phyloP scores from a whole-genome alignment of 2,113 vertebrate genomes.

The Austrofundulus limnaeus region DNA sequence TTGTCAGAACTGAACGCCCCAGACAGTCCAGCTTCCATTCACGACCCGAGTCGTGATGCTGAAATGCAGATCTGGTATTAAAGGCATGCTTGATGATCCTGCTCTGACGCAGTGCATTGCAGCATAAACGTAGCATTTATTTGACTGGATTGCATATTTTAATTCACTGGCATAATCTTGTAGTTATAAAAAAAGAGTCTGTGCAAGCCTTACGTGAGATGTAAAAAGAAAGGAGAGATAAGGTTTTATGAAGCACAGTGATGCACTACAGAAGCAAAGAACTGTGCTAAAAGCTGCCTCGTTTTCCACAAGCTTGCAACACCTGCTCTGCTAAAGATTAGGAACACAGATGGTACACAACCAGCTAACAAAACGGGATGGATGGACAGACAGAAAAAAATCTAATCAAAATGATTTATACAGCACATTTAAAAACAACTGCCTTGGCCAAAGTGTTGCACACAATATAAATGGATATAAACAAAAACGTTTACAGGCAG shows the following conservation, averaged over 20 bases:
- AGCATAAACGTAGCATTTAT: background rate
- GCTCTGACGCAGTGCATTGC: background rate
- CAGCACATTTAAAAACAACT: too few species aligned
- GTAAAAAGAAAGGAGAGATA: background rate
- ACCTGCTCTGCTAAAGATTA: constrained; percentile 21
- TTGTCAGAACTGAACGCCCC: background rate
- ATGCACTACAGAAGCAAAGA: background rate
- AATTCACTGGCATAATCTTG: background rate
- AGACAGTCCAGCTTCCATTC: background rate
- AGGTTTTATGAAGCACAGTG: background rate
- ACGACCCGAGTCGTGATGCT: constrained; percentile 22
- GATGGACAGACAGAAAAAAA: too few species aligned
- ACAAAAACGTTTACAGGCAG: too few species aligned
- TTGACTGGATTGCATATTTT: background rate
- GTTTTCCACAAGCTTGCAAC: constrained; percentile 12
- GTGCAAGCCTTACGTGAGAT: background rate
- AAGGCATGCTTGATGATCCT: background rate
- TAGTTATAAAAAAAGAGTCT: too few species aligned
- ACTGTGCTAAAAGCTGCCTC: background rate
- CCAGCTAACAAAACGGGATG: background rate
- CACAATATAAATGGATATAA: too few species aligned
- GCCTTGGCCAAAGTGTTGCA: too few species aligned
- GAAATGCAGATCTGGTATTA: constrained; percentile 13
- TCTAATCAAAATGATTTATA: too few species aligned
- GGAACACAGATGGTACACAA: constrained; percentile 22